Base-by-base conservation (phyloP, 2,113 vertebrate species). In the Semnopithecus entellus region DNA sequence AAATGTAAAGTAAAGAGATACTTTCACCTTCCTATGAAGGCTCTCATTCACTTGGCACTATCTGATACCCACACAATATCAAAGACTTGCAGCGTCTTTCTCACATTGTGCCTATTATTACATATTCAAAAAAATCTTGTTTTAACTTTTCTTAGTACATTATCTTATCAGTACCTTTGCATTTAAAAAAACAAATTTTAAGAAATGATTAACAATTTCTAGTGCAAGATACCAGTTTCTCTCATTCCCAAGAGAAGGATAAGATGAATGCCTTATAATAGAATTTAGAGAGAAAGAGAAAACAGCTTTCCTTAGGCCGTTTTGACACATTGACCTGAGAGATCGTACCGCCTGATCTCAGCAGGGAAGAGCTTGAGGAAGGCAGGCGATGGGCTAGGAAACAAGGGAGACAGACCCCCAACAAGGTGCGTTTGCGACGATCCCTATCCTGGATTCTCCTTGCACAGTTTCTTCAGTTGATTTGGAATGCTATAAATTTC, bases 401-500 rank as follows among this genome's bases (percentile, higher is more conserved):
- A 80, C 48, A 6, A 59, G 35, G 76, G 12, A 90, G 91, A 70
- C 22, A 72, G 48, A 50, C 48, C 48, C 48, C 13, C 48, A 80
- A 76, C 9, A 11, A 79, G 84, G 18, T 66, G 5, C 52, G 2
- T 23, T 78, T 30, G 52, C 2, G 57, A 92, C 57, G 30, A 0
- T 70, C 85, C 84, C 88, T 80, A 80, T 79, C 84, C 91, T 35
- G 66, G 87, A 92, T 97, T 97, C 92, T 96, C 83, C 70, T 89
- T 25, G 61, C 92, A 75, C 59, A 81, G 84, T 87, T 96, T 84
- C 95, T 91, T 81, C 90, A 43, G 80, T 92, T 86, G 66, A 89
- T 90, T 61, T 86, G 96, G 97, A 98, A 95, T 95, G 96, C 84
- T 94, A 81, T 79, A 92, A 97, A 97, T 97, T 97, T 97, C 97